These are phyloP conservation scores for Drosophila nigritarsus DNA, from an alignment of 2,888 invertebrate species.

Conservation along the genomic window DNA sequence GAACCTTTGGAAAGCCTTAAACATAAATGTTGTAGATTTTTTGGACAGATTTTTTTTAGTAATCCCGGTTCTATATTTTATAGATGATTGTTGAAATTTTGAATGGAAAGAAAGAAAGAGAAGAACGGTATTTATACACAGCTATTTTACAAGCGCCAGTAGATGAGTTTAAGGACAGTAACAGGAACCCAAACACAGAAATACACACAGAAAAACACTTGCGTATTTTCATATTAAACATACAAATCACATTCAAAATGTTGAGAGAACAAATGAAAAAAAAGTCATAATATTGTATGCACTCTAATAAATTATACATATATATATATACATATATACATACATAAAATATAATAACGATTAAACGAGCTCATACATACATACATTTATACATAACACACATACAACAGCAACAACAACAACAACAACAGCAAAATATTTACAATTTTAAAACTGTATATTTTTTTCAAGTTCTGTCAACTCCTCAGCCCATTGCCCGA, in stretches of 20 bases:
- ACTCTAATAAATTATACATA: conserved; percentile 42
- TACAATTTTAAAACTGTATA: conserved; percentile 68
- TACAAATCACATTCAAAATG: conserved; percentile 66
- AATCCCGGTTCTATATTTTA: conserved; percentile 52
- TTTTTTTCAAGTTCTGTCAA: conserved; percentile 59
- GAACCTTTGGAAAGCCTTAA: conserved; percentile 68
- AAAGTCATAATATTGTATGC: conserved; percentile 60
- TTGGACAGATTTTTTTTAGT: conserved; percentile 40
- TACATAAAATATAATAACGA: conserved; percentile 14
- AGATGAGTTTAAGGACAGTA: conserved; percentile 26
- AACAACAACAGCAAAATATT: conserved; percentile 59
- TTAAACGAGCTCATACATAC: conserved; percentile 43
- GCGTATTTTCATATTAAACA: conserved; percentile 68
- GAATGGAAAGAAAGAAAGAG: conserved; percentile 9
- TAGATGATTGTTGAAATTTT: conserved; percentile 28
- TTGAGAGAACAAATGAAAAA: conserved; percentile 48
- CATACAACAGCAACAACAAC: conserved; percentile 6
- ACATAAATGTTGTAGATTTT: conserved; percentile 58
- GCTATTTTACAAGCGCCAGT: conserved; percentile 63
- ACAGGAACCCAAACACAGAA: neutral
- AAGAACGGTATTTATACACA: conserved; percentile 45
- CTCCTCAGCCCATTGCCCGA: conserved; percentile 68
- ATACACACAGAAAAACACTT: conserved; percentile 15
- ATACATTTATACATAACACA: conserved; percentile 27
- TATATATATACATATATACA: conserved; percentile 22